Base-by-base conservation (phyloP, 2,888 invertebrate species). In the Tetheella fluctuosa region DNA sequence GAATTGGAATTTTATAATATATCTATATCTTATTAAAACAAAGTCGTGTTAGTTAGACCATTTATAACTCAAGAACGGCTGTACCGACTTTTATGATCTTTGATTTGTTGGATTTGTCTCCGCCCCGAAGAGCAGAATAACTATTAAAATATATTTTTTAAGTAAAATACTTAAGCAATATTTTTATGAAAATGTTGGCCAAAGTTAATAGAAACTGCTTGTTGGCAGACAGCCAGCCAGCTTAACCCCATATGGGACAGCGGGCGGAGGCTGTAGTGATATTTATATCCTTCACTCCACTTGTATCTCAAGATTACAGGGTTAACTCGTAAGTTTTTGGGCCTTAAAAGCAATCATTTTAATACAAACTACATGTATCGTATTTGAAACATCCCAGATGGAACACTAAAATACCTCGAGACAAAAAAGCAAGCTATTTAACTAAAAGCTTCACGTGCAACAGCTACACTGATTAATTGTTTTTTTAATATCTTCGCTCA, bases 121-220 rank as follows among this genome's bases (percentile, higher is more conserved):
- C n/a, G n/a, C n/a, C n/a, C n/a, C n/a, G n/a, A n/a, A n/a, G n/a
- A n/a, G n/a, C n/a, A n/a, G n/a, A n/a, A n/a, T n/a, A n/a, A n/a
- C n/a, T n/a, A n/a, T n/a, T n/a, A n/a, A n/a, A n/a, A n/a, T n/a
- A n/a, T n/a, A n/a, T n/a, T n/a, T n/a, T n/a, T n/a, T n/a, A n/a
- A n/a, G n/a, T n/a, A n/a, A n/a, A n/a, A n/a, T n/a, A n/a, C n/a
- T n/a, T n/a, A n/a, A 30, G 30, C 30, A 13, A 2, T 48, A 20
- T 48, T 48, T 10, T 20, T 48, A 20, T 48, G n/a, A 20, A 48
- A 10, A 48, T 48, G 48, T 20, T 7, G 10, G 48, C 2, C 48
- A 48, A 20, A 10, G 53, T 52, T 58, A 53, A 58, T 58, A 53
- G 58, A 52, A 53, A 58, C 39, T 58, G 23, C n/a, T 37, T n/a